These are phyloP conservation scores for Ochropleura leucogaster DNA, from an alignment of 2,888 invertebrate genomes.

Conservation along the genomic window DNA sequence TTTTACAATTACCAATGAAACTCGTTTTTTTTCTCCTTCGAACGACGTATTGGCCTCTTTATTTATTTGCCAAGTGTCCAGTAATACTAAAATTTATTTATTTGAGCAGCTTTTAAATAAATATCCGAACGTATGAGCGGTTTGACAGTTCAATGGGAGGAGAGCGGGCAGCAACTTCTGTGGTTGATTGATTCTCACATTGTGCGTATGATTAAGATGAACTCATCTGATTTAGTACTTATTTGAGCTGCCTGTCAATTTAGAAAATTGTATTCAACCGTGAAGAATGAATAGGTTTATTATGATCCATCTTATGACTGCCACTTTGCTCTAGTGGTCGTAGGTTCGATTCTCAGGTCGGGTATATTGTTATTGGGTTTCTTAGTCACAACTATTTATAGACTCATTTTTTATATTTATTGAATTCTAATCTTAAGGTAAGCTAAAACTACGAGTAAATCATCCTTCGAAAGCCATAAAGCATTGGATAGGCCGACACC, in stretches of 20 bases:
- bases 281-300: not conserved
- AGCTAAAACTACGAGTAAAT: not conserved
- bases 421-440: too few species aligned
- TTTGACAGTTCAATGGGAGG: conserved; percentile 52
- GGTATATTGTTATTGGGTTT: not conserved
- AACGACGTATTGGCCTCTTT: not conserved
- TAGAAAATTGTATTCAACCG: not conserved
- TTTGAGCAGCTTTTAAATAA: conserved; percentile 34
- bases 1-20: conserved; percentile 23
- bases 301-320: too few species aligned
- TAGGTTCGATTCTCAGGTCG: too few species aligned
- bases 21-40: conserved; percentile 11
- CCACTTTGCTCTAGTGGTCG: too few species aligned
- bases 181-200: conserved; percentile 49
- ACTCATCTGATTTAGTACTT: conserved; percentile 8
- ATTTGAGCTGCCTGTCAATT: conserved; percentile 10
- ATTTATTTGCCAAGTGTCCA: conserved; percentile 20
- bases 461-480: conserved; percentile 37
- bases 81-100: conserved; percentile 37
- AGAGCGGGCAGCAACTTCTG: conserved; percentile 7
- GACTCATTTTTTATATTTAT: conserved; percentile 32
- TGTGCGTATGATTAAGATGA: conserved; percentile 41
- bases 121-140: conserved; percentile 42
- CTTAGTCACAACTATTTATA: conserved; percentile 49
- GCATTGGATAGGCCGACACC: conserved; percentile 3